Base-by-base conservation (phyloP, 2,888 invertebrate genomes). In the Mesorhabditis spiculigera region DNA sequence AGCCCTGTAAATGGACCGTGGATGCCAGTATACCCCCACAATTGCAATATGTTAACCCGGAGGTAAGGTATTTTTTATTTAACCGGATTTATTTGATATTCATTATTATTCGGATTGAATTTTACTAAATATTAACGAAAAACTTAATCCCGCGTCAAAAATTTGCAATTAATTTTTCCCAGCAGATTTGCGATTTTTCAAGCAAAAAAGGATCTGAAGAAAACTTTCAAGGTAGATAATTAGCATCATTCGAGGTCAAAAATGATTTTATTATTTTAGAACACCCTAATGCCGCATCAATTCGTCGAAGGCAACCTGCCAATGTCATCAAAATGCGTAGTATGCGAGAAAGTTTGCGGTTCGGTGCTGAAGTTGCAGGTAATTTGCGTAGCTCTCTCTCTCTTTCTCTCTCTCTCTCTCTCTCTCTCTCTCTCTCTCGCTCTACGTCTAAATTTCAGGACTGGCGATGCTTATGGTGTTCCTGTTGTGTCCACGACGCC, bases 251-350 rank as follows among this genome's bases (percentile, higher is more conserved):
- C 28, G 28, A 28, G 28, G 28, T 28, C 28, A 28, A 28, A n/a
- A 28, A 28, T 28, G 28, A 58, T 58, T 3, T n/a, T 67, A 4
- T 16, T 50, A 74, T 50, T 80, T 4, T 73, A 86, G 85, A 80
- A 76, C 79, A 82, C 87, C n/a, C 78, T 86, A 78, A 94, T 95
- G 93, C 95, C 95, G 13, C 96, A 97, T 88, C 96, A 97, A 86
- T 97, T 96, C 96, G 90, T 96, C 90, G 95, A 95, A 87, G 95
- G 96, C 62, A 96, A 96, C 88, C 89, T 96, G 77, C 94, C 95
- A 4, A 95, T 95, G 70, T 93, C 94, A 70, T 92, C 95, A 73
- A 92, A 93, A 87, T 97, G 96, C 87, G 90, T 90, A 77, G 90
- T 93, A 73, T 97, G 96, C 88, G 95, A 95, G 86, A 94, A 94